Evolutionary conservation across 2,888 invertebrate genomes (phyloP).

Genomic region (Rhimphoctona megacephalus): DNA sequence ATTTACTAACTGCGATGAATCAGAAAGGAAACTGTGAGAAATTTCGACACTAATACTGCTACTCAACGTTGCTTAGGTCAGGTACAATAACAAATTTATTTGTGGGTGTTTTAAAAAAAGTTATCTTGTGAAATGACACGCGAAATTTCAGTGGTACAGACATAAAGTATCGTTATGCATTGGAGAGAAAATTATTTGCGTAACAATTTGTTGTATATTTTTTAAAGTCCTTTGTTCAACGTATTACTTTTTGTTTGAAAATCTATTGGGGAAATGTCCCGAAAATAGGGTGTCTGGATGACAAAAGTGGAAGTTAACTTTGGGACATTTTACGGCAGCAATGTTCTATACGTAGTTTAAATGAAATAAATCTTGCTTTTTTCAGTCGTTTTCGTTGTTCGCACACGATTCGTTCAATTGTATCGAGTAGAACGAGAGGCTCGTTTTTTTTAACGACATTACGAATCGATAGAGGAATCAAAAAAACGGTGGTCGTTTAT

Average conservation of each 20-base stretch:
- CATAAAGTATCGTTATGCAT: background rate
- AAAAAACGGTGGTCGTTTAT: constrained; percentile 51
- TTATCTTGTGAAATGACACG: background rate
- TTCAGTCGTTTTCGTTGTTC: constrained; percentile 11
- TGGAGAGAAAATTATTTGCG: background rate
- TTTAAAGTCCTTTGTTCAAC: background rate
- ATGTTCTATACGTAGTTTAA: constrained; percentile 21
- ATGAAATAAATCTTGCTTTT: constrained; percentile 27
- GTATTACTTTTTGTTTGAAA: background rate
- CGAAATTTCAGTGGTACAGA: background rate
- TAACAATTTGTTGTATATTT: background rate
- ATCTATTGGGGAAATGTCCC: background rate
- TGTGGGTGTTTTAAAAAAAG: background rate
- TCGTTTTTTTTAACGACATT: constrained; percentile 42
- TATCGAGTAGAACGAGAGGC: constrained; percentile 21
- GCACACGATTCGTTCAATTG: constrained; percentile 27
- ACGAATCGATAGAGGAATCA: constrained; percentile 42
- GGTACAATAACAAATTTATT: constrained; percentile 70
- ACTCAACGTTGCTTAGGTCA: constrained; percentile 71
- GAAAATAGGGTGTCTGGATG: background rate
- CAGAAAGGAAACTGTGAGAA: constrained; percentile 15
- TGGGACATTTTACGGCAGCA: background rate
- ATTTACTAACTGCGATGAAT: constrained; percentile 44
- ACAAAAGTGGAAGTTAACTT: background rate
- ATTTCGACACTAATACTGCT: constrained; percentile 18